These are phyloP conservation scores for Oxystoma pomonae DNA, from an alignment of 2,888 invertebrate genomes.

Conservation along the genomic window DNA sequence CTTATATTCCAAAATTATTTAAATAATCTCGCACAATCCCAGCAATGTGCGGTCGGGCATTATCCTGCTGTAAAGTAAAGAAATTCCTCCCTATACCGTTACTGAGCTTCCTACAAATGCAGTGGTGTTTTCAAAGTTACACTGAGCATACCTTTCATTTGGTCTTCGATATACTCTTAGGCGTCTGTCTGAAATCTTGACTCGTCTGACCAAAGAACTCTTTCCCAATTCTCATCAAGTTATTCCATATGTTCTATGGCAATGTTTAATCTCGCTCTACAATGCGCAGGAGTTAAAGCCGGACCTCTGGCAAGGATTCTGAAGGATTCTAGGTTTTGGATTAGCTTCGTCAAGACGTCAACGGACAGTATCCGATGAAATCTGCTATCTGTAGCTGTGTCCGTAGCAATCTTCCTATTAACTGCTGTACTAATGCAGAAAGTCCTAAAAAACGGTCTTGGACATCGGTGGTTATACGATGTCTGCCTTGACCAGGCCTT, in stretches of 20 bases:
- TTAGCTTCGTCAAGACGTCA: neutral
- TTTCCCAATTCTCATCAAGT: too few species aligned
- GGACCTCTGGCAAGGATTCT: neutral
- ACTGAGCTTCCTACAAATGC: neutral
- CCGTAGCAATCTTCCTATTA: neutral
- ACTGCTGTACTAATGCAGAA: neutral
- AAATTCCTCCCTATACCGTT: neutral
- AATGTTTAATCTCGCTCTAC: neutral
- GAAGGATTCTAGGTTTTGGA: too few species aligned
- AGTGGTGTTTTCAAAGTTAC: neutral
- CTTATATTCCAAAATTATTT: neutral
- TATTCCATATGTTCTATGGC: neutral
- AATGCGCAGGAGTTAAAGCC: too few species aligned
- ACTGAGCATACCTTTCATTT: too few species aligned
- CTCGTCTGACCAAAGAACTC: too few species aligned
- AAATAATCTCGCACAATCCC: too few species aligned
- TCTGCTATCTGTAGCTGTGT: neutral
- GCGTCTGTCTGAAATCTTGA: neutral
- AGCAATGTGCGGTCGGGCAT: neutral
- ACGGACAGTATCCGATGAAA: too few species aligned
- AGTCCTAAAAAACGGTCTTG: too few species aligned
- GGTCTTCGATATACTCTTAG: too few species aligned
- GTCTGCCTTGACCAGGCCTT: conserved; percentile 1
- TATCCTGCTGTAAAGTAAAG: neutral
- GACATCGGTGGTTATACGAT: too few species aligned